Percentiles rank a stretch among this genome's conserved stretches.
Conservation (phyloP, 2,797 vertebrate genomes). For the Enteromius paludinosus region DNA sequence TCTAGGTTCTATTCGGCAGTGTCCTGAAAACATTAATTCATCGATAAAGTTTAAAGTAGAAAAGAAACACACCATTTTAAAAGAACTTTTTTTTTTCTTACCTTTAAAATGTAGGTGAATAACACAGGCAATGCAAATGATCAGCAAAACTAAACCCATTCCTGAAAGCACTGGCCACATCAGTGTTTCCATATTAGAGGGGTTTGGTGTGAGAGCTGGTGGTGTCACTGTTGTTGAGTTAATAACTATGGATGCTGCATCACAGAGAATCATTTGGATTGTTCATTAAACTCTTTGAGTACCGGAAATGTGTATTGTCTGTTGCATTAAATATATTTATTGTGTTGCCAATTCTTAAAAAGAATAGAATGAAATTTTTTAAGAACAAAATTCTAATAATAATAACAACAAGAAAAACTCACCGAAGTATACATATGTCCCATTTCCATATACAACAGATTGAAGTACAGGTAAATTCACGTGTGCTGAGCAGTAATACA, state of each 20-base stretch:
- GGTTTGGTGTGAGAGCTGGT: background rate
- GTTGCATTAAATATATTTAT: background rate
- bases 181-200: background rate
- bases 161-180: background rate
- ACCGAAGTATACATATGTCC: constrained; percentile 45
- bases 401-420: background rate
- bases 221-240: background rate
- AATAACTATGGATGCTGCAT: background rate
- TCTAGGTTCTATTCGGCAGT: background rate
- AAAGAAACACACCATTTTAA: background rate
- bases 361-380: background rate
- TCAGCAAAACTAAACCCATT: background rate
- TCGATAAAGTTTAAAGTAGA: background rate
- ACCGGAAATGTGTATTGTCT: background rate
- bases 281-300: background rate
- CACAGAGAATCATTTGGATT: background rate
- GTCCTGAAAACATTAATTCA: background rate
- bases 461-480: rapidly evolving
- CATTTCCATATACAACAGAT: rapidly evolving
- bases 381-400: no score
- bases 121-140: background rate
- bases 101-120: constrained; percentile 15
- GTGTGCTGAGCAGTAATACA: constrained; percentile 43
- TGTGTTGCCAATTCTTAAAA: background rate
- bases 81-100: background rate